Conservation (phyloP, 2,797 vertebrate species). For the Sarcophilus harrisii region DNA sequence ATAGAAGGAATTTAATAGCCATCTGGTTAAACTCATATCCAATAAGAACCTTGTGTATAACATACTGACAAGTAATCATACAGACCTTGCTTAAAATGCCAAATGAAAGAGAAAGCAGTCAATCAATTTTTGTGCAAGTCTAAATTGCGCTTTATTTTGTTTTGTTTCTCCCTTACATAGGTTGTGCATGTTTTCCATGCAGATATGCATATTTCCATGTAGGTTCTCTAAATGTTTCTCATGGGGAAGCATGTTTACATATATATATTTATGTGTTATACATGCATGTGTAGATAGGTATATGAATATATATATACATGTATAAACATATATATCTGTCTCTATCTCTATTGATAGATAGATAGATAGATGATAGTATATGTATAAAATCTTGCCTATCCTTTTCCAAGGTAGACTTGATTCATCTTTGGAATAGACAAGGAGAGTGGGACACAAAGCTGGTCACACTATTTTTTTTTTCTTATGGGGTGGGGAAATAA, state of each 20-base stretch:
- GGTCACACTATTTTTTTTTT: not conserved
- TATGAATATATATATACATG: not conserved
- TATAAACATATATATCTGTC: not conserved
- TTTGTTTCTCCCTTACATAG: not conserved
- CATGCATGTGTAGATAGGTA: too few species aligned
- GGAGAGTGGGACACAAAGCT: not conserved
- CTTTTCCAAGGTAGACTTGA: not conserved
- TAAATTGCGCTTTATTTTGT: not conserved
- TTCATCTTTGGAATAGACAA: not conserved
- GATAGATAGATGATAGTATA: too few species aligned
- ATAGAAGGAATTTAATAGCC: not conserved
- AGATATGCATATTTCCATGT: not conserved
- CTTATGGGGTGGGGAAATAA: not conserved
- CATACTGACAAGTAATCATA: not conserved
- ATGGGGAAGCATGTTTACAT: not conserved
- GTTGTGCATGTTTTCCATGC: not conserved
- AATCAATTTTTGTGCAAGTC: not conserved
- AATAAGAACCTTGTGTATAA: not conserved
- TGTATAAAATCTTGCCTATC: not conserved
- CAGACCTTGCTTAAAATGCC: not conserved
- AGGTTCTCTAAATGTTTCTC: not conserved
- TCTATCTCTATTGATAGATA: too few species aligned
- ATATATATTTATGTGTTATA: too few species aligned
- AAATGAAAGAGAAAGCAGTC: not conserved
- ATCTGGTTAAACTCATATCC: not conserved